Evolutionary conservation across 2,113 vertebrate genomes (phyloP).

Genomic region (Monarcha castaneiventris): DNA sequence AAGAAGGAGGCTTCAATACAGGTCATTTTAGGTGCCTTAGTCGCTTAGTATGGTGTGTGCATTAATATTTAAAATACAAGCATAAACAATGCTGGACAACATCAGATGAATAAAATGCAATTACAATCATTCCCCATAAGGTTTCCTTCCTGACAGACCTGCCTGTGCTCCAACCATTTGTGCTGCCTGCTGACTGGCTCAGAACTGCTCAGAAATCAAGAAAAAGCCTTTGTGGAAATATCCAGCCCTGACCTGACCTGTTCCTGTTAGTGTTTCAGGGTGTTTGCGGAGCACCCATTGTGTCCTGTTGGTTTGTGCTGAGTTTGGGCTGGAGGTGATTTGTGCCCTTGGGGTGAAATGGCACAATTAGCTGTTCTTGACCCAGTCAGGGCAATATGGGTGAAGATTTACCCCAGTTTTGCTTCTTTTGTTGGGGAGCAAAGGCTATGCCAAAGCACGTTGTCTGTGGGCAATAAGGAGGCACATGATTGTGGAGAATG

Average conservation of each 20-base stretch:
- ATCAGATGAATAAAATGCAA: background rate
- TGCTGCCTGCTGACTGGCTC: background rate
- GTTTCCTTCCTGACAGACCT: background rate
- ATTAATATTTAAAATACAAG: background rate
- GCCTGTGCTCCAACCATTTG: background rate
- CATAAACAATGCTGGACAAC: background rate
- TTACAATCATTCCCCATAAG: rapidly evolving
- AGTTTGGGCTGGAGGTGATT: background rate
- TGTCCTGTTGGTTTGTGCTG: background rate
- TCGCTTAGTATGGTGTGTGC: rapidly evolving
- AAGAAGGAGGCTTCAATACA: background rate
- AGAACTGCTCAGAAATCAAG: background rate
- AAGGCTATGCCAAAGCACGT: background rate
- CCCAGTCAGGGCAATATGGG: background rate
- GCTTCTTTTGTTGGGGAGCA: background rate
- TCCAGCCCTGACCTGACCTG: background rate
- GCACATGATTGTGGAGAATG: background rate
- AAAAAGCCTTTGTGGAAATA: background rate
- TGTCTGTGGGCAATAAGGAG: background rate
- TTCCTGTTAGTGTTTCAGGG: background rate
- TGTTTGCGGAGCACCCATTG: rapidly evolving
- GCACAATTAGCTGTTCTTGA: background rate
- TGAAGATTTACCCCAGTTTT: background rate
- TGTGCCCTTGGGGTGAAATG: rapidly evolving
- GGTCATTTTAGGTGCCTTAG: background rate